Evolutionary conservation across 2,113 vertebrate genomes (phyloP).

Genomic region (Pogonocichla stellata): DNA sequence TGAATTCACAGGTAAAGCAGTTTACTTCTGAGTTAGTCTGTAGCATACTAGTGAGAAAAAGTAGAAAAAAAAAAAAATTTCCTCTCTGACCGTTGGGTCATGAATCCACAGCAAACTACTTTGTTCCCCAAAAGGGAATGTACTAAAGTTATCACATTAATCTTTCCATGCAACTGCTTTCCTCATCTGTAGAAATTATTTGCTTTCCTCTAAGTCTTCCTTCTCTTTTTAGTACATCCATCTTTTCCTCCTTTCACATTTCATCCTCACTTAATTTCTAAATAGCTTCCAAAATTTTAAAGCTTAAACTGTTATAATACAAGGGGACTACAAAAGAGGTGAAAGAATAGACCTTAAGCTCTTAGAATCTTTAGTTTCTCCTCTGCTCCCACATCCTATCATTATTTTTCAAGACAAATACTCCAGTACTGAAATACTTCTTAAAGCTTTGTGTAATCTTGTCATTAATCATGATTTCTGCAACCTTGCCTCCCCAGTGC

Average conservation of each 20-base stretch:
- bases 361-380: background rate
- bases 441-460: background rate
- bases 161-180: background rate
- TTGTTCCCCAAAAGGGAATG: background rate
- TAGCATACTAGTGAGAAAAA: background rate
- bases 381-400: background rate
- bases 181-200: background rate
- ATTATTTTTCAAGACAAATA: background rate
- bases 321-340: background rate
- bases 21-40: background rate
- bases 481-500: background rate
- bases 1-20: background rate
- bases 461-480: background rate
- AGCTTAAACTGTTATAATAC: background rate
- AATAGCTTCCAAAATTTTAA: background rate
- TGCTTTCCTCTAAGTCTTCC: background rate
- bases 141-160: background rate
- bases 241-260: background rate
- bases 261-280: background rate
- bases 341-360: background rate
- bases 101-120: background rate
- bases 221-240: accelerated
- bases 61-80: background rate
- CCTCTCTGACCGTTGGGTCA: background rate
- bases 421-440: background rate